These are phyloP conservation scores for Podargus strigoides DNA, from an alignment of 2,797 vertebrate species.

Conservation along the genomic window DNA sequence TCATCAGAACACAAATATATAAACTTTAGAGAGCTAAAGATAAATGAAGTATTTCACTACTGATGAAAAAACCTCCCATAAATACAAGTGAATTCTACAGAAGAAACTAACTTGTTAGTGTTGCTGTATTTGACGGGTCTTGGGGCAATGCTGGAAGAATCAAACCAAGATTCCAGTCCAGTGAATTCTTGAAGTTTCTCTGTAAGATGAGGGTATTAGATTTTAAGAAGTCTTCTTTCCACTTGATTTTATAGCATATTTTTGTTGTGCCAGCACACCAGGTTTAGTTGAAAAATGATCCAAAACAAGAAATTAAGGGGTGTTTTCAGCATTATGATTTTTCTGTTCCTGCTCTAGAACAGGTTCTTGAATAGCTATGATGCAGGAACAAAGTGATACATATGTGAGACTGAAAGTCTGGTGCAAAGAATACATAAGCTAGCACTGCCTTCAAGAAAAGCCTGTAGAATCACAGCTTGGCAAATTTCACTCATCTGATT, in stretches of 20 bases:
- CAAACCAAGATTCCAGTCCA: background rate
- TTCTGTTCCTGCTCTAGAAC: background rate
- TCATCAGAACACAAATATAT: background rate
- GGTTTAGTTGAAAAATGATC: background rate
- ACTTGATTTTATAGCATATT: background rate
- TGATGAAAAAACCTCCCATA: background rate
- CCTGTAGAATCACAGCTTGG: background rate
- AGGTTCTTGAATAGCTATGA: background rate
- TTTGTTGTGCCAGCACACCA: background rate
- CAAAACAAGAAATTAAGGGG: background rate
- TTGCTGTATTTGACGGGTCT: background rate
- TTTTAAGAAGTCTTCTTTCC: background rate
- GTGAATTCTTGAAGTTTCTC: background rate
- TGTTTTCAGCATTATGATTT: background rate
- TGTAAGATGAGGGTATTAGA: background rate
- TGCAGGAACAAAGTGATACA: background rate
- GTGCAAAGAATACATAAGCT: background rate
- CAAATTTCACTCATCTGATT: background rate
- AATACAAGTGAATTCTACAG: background rate
- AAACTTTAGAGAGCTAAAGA: background rate
- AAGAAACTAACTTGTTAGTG: accelerated
- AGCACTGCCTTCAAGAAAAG: background rate
- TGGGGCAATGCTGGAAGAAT: background rate
- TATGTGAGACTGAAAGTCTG: background rate
- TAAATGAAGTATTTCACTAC: background rate